phyloP scores from a whole-genome alignment of 2,113 vertebrate genomes.

The Plectropomus leopardus region DNA sequence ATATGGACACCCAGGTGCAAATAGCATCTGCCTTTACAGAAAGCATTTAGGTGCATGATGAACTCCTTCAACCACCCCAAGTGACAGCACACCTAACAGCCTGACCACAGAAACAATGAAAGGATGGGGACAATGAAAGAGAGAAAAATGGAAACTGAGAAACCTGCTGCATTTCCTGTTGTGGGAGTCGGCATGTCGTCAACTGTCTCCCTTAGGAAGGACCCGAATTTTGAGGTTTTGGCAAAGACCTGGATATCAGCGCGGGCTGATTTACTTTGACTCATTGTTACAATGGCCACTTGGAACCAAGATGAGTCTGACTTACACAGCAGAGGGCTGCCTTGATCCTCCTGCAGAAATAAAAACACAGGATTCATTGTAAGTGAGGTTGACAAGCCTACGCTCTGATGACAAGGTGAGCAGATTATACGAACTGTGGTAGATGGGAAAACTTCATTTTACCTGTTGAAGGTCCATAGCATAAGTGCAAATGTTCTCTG shows the following conservation, averaged over 20 bases:
- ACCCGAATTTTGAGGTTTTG: slow-evolving; percentile 45
- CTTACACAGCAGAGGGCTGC: slow-evolving; percentile 63
- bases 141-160: slow-evolving; percentile 12
- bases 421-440: background rate
- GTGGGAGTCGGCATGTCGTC: slow-evolving; percentile 28
- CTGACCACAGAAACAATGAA: slow-evolving; percentile 13
- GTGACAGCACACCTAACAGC: background rate
- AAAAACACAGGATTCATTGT: slow-evolving; percentile 3
- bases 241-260: slow-evolving; percentile 55
- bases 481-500: slow-evolving; percentile 63
- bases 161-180: slow-evolving; percentile 23
- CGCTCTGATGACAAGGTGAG: background rate
- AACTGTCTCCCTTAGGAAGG: slow-evolving; percentile 59
- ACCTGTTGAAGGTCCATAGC: slow-evolving; percentile 55
- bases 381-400: background rate
- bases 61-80: background rate
- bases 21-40: too few relatives aligned
- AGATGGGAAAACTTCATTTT: background rate
- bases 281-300: slow-evolving; percentile 41
- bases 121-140: slow-evolving; percentile 19
- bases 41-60: background rate
- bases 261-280: slow-evolving; percentile 1
- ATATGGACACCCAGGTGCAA: too few relatives aligned
- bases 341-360: slow-evolving; percentile 51
- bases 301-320: slow-evolving; percentile 70